Evolutionary conservation across 2,888 invertebrate genomes (phyloP), one percentile per base, ranked within the genome.

Genomic region (Drosophila pseudotakahashii): DNA sequence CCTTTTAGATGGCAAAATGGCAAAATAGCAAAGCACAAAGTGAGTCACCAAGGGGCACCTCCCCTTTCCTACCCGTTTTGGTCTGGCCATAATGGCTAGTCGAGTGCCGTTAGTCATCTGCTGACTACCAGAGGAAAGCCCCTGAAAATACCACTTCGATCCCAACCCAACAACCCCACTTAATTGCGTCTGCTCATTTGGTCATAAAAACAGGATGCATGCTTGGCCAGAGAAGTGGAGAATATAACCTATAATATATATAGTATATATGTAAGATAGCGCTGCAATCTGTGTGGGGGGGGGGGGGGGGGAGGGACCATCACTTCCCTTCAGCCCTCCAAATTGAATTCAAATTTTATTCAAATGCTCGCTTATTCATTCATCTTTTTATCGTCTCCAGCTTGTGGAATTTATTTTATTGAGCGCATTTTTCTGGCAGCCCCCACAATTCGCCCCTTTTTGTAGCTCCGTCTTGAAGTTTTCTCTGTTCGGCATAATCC

Each of bases 171-270:
- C 60, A 23, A 39, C 42, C 64, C 64, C 75, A 77, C 79, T 77
- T 84, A 81, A 84, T 84, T 84, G 79, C 76, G 76, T 77, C 79
- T 81, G 79, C 85, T 79, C 76, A 83, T 83, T 84, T 79, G 67
- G 76, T 75, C 67, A 76, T 79, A 74, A 79, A 84, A 84, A 63
- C 75, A 64, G 78, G 73, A 77, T 53, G 69, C 71, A 79, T 48
- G 70, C 74, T 32, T 45, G 44, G 30, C 13, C 36, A n/a, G 26
- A 26, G 32, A 16, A 30, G 7, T n/a, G 10, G 6, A n/a, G 4
- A 26, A 26, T 2, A 26, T 26, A 7, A 30, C 4, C 14, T 16
- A 41, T 10, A 16, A 10, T 16, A 16, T 10, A 41, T 14, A 26
- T 26, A 2, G 14, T 39, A 39, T 14, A 7, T 45, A 3, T 7